These are phyloP conservation scores for Rhea americana DNA, from an alignment of 2,113 vertebrate genomes.

Conservation along the genomic window DNA sequence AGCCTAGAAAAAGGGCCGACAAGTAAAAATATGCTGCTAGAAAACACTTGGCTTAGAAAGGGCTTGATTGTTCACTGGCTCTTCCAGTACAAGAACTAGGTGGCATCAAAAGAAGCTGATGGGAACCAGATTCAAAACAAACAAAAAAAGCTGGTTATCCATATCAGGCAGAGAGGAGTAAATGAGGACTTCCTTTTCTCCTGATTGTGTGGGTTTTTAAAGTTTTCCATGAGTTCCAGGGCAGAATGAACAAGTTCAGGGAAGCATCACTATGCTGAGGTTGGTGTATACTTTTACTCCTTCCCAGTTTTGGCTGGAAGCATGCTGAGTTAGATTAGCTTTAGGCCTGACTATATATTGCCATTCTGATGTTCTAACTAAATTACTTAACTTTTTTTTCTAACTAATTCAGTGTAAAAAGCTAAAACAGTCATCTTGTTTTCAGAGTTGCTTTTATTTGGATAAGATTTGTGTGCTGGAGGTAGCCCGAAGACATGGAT, in stretches of 20 bases:
- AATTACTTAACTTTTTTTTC: neutral
- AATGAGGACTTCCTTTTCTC: neutral
- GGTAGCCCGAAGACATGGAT: neutral
- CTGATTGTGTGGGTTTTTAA: neutral
- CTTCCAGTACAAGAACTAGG: neutral
- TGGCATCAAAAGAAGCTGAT: neutral
- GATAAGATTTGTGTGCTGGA: neutral
- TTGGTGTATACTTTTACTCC: neutral
- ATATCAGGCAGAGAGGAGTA: rapidly evolving
- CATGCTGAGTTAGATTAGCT: neutral
- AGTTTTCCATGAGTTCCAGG: neutral
- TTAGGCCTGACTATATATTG: neutral
- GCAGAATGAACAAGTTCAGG: neutral
- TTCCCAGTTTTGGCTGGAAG: neutral
- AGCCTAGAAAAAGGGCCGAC: neutral
- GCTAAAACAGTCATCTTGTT: neutral
- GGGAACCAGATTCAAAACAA: neutral
- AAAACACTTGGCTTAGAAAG: neutral
- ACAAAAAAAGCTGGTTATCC: neutral
- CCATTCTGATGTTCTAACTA: neutral
- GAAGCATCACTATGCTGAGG: neutral
- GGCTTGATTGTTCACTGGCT: neutral
- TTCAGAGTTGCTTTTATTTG: neutral
- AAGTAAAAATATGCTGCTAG: neutral
- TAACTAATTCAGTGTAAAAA: neutral